Evolutionary conservation across 2,888 invertebrate genomes (phyloP), one percentile per base, ranked within the genome.

Genomic region (Lithophane leautieri): DNA sequence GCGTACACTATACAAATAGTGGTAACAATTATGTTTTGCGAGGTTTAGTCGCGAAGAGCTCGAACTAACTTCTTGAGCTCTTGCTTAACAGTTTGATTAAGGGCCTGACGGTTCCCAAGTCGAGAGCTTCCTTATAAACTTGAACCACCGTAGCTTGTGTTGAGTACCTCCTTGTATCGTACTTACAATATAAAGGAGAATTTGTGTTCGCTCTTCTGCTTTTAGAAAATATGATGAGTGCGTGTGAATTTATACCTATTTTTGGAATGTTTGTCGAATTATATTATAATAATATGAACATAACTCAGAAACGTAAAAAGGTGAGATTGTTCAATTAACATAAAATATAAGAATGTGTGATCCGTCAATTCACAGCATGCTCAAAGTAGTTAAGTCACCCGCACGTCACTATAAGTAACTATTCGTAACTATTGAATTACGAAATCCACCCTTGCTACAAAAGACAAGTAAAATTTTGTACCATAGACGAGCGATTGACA

Each of bases 51-150:
- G 80, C 60, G 44, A 60, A 70, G 78, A 82, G 82, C 85, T 78
- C 65, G 54, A 85, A 83, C 85, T 85, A 85, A 83, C 85, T 83
- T 83, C 83, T 83, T 82, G 83, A 85, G 83, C 83, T 83, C 82
- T 78, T 69, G 79, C 86, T 78, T 83, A 83, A 78, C 86, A 78
- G 73, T 83, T 83, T 83, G 83, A 83, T 83, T 82, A 83, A 83
- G 83, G 86, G 54, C 85, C 83, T 73, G 85, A 85, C 73, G 86
- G 78, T 85, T 76, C 63, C 79, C 67, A 70, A 85, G 78, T 62
- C 63, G 54, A 78, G 68, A 70, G 73, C 73, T 85, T 83, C 86
- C 83, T 78, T 76, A 82, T 82, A 85, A 83, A 78, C 86, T 82
- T 82, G 61, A 76, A 70, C 70, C 63, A 69, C 65, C 50, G 63